Conservation (phyloP, 2,113 vertebrate genomes). For the Pyxicephalus adspersus region DNA sequence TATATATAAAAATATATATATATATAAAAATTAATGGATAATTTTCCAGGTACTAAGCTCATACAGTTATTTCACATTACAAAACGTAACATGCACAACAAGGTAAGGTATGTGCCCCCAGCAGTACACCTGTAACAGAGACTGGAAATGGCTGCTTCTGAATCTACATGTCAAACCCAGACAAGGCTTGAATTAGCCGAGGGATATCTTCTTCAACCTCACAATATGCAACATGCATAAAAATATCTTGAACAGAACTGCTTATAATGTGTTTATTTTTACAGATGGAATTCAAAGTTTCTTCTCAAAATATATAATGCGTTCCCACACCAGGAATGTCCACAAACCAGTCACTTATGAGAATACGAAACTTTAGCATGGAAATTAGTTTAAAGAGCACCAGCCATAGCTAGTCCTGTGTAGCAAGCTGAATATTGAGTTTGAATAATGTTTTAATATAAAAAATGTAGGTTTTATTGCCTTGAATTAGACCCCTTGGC, state of each 20-base stretch:
- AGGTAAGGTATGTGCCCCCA: not conserved
- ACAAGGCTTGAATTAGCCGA: constrained; percentile 7
- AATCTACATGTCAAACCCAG: constrained; percentile 6
- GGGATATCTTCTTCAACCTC: constrained; percentile 13
- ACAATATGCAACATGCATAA: constrained; percentile 1
- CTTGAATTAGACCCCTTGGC: too few relatives aligned
- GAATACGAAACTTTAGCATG: not conserved
- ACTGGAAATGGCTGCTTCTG: not conserved
- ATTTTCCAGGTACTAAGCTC: too few relatives aligned
- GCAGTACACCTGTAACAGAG: constrained; percentile 6
- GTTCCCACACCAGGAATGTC: constrained; percentile 39
- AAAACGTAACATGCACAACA: not conserved
- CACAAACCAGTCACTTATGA: not conserved
- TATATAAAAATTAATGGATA: too few relatives aligned
- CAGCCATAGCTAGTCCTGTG: too few relatives aligned
- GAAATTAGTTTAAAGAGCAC: not conserved
- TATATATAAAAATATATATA: too few relatives aligned
- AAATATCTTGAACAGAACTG: constrained; percentile 1
- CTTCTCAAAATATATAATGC: constrained; percentile 5
- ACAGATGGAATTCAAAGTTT: constrained; percentile 4
- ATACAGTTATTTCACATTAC: too few relatives aligned
- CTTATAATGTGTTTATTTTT: not conserved
- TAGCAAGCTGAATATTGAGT: too few relatives aligned
- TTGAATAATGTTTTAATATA: too few relatives aligned
- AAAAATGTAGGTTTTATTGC: too few relatives aligned